phyloP scores from a whole-genome alignment of 2,888 invertebrate species.

The Pyralis farinalis region DNA sequence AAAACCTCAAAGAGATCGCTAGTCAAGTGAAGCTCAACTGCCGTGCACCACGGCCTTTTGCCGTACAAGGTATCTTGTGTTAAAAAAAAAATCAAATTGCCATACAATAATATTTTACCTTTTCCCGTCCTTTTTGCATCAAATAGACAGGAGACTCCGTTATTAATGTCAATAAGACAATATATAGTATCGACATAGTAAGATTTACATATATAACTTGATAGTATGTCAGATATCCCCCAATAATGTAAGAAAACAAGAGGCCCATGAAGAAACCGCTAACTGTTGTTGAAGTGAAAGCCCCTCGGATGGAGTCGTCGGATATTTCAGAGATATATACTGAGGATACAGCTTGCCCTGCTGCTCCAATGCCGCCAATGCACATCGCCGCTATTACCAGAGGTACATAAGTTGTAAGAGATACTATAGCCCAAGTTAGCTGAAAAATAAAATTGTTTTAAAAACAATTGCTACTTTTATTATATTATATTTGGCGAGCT shows the following conservation, averaged over 20 bases:
- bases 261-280: slow-evolving; percentile 50
- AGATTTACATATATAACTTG: slow-evolving; percentile 47
- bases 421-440: slow-evolving; percentile 49
- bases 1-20: too few relatives aligned
- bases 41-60: too few relatives aligned
- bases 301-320: slow-evolving; percentile 54
- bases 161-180: slow-evolving; percentile 38
- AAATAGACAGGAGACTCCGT: slow-evolving; percentile 60
- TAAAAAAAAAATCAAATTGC: too few relatives aligned
- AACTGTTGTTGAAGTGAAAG: slow-evolving; percentile 41
- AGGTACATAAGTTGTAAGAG: slow-evolving; percentile 34
- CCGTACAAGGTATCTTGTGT: too few relatives aligned
- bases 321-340: slow-evolving; percentile 58
- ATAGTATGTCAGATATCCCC: slow-evolving; percentile 46
- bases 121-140: slow-evolving; percentile 44
- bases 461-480: too few relatives aligned
- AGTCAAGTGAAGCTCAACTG: too few relatives aligned
- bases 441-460: slow-evolving; percentile 24
- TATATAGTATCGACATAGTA: slow-evolving; percentile 42
- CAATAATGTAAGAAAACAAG: slow-evolving; percentile 48
- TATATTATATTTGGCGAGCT: too few relatives aligned
- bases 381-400: slow-evolving; percentile 46
- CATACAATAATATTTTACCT: too few relatives aligned
- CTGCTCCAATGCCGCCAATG: slow-evolving; percentile 36
- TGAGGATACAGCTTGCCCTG: slow-evolving; percentile 40